phyloP scores from a whole-genome alignment of 2,888 invertebrate genomes.

The Microctonus aethiopoides region DNA sequence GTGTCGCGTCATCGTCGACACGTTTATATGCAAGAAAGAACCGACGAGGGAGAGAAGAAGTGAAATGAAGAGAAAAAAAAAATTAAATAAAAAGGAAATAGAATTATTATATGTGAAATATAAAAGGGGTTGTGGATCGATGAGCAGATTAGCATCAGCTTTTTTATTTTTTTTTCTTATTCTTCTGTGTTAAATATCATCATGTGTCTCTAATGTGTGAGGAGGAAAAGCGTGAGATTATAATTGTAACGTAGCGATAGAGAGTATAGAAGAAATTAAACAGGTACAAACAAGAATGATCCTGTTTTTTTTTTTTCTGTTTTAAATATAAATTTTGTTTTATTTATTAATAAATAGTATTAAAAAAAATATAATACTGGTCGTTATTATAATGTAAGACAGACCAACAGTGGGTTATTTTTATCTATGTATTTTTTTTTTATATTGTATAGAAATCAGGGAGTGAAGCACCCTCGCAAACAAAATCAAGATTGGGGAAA shows the following conservation, averaged over 20 bases:
- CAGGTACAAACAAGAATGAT: no score
- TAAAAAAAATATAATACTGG: background rate
- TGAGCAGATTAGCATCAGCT: slow-evolving; percentile 64
- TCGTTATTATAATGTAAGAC: slow-evolving; percentile 1
- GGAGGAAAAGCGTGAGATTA: slow-evolving; percentile 19
- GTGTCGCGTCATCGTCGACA: background rate
- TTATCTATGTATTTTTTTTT: background rate
- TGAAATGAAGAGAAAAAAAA: background rate
- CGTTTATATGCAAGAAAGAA: background rate
- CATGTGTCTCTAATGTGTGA: slow-evolving; percentile 19
- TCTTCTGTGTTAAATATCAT: slow-evolving; percentile 46
- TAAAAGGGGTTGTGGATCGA: slow-evolving; percentile 60
- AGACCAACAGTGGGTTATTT: background rate
- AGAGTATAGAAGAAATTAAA: slow-evolving; percentile 5
- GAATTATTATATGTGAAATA: background rate
- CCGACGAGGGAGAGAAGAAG: background rate
- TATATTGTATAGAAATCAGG: background rate
- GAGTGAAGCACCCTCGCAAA: background rate
- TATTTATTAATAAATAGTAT: no score
- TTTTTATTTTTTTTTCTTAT: no score
- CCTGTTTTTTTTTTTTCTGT: no score
- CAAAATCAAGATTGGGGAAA: slow-evolving; percentile 56
- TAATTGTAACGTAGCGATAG: background rate
- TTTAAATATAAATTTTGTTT: no score
- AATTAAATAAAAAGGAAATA: background rate